Evolutionary conservation across 2,888 invertebrate species (phyloP).

Genomic region (Xanthia togata): DNA sequence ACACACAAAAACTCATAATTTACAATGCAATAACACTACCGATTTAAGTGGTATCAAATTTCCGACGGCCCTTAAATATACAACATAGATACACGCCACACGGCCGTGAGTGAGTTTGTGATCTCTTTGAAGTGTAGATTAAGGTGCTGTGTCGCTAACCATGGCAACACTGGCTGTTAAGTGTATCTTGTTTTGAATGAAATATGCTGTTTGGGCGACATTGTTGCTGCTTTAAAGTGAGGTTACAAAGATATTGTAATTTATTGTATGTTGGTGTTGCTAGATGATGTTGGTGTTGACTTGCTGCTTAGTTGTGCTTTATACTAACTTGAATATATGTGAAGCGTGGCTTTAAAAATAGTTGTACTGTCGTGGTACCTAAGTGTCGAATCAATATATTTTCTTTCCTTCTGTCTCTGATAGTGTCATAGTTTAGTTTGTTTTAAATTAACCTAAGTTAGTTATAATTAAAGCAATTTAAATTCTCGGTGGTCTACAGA

Average conservation of each 20-base stretch:
- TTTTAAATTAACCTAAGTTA: not conserved
- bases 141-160: conserved; percentile 68
- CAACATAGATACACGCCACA: conserved; percentile 39
- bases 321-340: not conserved
- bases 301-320: not conserved
- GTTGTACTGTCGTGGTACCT: not conserved
- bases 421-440: not conserved
- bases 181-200: conserved; percentile 50
- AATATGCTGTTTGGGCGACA: conserved; percentile 47
- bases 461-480: not conserved
- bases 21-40: conserved; percentile 37
- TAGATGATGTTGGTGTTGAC: not conserved
- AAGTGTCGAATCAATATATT: not conserved
- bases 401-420: not conserved
- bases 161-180: conserved; percentile 48
- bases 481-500: not conserved
- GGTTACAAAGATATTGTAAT: not conserved
- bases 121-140: conserved; percentile 74
- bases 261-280: not conserved
- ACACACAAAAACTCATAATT: conserved; percentile 6
- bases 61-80: conserved; percentile 46
- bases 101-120: conserved; percentile 59
- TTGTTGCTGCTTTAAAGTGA: conserved; percentile 24
- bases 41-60: conserved; percentile 27
- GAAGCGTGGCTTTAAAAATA: not conserved